Conservation (phyloP, 2,113 vertebrate genomes). For the Chaenocephalus aceratus region DNA sequence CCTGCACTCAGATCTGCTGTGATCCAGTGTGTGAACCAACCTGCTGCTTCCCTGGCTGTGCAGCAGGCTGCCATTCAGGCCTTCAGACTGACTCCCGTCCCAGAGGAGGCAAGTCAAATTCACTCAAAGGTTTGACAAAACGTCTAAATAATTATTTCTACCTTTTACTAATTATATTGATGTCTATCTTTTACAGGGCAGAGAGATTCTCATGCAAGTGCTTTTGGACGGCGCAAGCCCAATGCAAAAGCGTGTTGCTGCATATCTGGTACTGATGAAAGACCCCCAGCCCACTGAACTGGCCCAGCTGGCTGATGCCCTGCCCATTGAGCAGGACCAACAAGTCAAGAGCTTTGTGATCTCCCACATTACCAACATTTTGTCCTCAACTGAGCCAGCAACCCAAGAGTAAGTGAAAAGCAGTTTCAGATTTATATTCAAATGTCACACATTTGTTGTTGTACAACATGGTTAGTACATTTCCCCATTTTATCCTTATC, state of each 20-base stretch:
- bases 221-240: conserved; percentile 81
- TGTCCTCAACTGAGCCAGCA: conserved; percentile 85
- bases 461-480: background rate
- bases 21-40: conserved; percentile 86
- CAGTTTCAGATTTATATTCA: background rate
- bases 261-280: conserved; percentile 94
- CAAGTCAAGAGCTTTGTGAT: conserved; percentile 93
- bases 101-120: conserved; percentile 85
- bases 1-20: conserved; percentile 85
- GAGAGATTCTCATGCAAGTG: conserved; percentile 83
- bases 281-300: conserved; percentile 85
- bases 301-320: conserved; percentile 74
- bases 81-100: conserved; percentile 87
- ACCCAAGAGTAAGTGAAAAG: conserved; percentile 84
- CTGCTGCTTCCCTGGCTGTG: conserved; percentile 80
- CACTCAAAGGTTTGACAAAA: background rate
- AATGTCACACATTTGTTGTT: background rate
- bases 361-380: conserved; percentile 91
- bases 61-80: conserved; percentile 95
- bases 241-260: conserved; percentile 90
- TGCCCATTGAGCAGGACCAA: conserved; percentile 82
- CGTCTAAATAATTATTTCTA: background rate
- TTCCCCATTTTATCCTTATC: background rate
- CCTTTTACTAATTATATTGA: background rate
- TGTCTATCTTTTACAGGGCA: conserved; percentile 81